Evolutionary conservation across 1,140 invertebrate genomes (phyloP), one percentile per base, ranked within the genome.

Genomic region (Drosophila hydei): DNA sequence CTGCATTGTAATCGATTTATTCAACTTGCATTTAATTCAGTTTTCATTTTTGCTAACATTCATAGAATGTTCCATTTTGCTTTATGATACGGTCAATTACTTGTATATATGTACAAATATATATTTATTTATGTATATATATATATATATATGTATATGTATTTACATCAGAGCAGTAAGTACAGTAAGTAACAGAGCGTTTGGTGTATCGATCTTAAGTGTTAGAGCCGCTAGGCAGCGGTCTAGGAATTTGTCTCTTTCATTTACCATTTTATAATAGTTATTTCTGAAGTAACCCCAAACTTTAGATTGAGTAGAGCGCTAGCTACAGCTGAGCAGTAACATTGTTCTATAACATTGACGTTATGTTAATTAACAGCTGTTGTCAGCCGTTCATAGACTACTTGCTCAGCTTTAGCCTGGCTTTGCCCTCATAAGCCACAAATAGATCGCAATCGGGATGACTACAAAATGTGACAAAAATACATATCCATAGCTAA

Each of bases 221-320:
- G 54, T 60, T 67, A 63, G 51, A 33, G 33, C 33, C 38, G 18
- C 19, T 55, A 59, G 40, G 25, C 19, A 56, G n/a, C 42, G 55
- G 45, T 58, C 64, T 60, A 68, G 59, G 65, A 27, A 62, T 12
- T 18, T 18, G 18, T 21, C 19, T 1, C 12, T 45, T 8, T 21
- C 4, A 11, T 45, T 21, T 11, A n/a, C 43, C 23, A 11, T 42
- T 21, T 21, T 5, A 12, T 11, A 8, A 33, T 33, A 11, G 3
- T 48, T 25, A 8, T 25, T 27, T 50, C 6, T 3, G 7, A 25
- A 25, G 12, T 21, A 14, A 36, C 11, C 40, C 19, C 36, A 4
- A 40, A 48, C 50, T 48, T 14, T 58, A 61, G 73, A 87, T 87
- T 72, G 74, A 87, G 65, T 85, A 75, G 73, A 87, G 61, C 43